Conservation (phyloP, 1,140 invertebrate genomes). For the Batillaria attramentaria region DNA sequence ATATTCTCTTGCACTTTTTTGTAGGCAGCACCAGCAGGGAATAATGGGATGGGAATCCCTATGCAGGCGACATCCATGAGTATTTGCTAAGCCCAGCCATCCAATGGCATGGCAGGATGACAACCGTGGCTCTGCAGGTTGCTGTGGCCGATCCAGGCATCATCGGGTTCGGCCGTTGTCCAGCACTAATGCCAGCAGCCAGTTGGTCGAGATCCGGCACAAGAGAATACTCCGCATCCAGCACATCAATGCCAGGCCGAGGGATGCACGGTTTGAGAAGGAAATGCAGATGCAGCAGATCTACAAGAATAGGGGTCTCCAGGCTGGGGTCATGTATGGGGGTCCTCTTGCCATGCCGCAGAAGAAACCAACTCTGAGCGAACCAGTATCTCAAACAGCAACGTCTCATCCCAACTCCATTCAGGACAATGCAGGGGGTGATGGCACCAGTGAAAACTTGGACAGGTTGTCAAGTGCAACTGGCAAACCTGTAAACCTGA, state of each 20-base stretch:
- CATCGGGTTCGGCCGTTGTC: conserved; percentile 47
- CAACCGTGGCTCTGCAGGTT: not conserved
- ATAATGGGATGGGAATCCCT: too few species aligned
- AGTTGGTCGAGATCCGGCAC: conserved; percentile 54
- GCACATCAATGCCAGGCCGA: conserved; percentile 55
- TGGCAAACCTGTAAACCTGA: not conserved
- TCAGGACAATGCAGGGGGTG: not conserved
- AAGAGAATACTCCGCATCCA: conserved; percentile 55
- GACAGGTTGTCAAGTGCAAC: conserved; percentile 1
- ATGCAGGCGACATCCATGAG: too few species aligned
- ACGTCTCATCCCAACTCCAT: not conserved
- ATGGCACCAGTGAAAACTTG: not conserved
- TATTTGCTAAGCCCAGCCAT: too few species aligned
- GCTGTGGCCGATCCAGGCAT: conserved; percentile 16
- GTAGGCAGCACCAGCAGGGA: too few species aligned
- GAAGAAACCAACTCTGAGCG: not conserved
- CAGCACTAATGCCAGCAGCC: conserved; percentile 24
- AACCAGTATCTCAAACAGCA: not conserved
- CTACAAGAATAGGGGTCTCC: conserved; percentile 38
- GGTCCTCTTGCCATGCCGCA: conserved; percentile 33
- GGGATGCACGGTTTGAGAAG: conserved; percentile 59
- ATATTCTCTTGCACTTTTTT: too few species aligned
- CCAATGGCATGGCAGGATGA: conserved; percentile 1
- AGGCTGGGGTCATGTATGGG: conserved; percentile 22
- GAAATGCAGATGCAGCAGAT: conserved; percentile 52